Base-by-base conservation (phyloP, 1,140 invertebrate species). In the Drosophila pallidifrons region DNA sequence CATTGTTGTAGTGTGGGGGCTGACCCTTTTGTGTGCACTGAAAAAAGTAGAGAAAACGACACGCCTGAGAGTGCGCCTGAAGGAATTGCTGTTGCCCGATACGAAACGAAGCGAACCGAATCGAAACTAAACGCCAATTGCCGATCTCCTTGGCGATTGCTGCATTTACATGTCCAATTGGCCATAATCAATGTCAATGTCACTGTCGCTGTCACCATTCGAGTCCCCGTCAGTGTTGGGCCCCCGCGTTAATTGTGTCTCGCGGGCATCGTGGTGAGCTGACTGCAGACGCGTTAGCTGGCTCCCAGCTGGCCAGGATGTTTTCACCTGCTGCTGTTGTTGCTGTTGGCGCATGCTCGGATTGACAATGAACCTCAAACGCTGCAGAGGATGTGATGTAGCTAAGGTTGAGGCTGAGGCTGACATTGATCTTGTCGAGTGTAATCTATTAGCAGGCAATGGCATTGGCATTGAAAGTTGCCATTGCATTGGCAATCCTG, bases 391-490 rank as follows among this genome's bases (percentile, higher is more conserved):
- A n/a, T 65, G 72, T 65, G 71, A 47, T 65, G 77, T 46, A 49
- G 47, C 65, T 61, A 25, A 25, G 20, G 20, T 25, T 25, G 20
- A 25, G 20, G 77, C 73, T 25, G 20, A 25, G 20, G 77, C 73
- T 81, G 87, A 77, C 87, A 89, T 91, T 90, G 90, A 91, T 91
- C 82, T 91, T 79, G 88, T 81, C 67, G 87, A 73, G 63, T 75
- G 88, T 67, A 89, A 91, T 89, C 89, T 89, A 91, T 91, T 89
- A 69, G 89, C 75, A 46, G 77, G 11, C 57, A 38, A 45, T n/a
- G 32, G 28, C 61, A 52, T 38, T 38, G 35, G 35, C 35, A 38
- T 38, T 38, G 35, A 8, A 35, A 41, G 45, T 28, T 51, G 60
- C 54, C 25, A 16, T 30, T 16, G 52, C 45, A 13, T 2, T 38